Conservation (phyloP, 2,888 invertebrate genomes). For the Auanema freiburgensis region DNA sequence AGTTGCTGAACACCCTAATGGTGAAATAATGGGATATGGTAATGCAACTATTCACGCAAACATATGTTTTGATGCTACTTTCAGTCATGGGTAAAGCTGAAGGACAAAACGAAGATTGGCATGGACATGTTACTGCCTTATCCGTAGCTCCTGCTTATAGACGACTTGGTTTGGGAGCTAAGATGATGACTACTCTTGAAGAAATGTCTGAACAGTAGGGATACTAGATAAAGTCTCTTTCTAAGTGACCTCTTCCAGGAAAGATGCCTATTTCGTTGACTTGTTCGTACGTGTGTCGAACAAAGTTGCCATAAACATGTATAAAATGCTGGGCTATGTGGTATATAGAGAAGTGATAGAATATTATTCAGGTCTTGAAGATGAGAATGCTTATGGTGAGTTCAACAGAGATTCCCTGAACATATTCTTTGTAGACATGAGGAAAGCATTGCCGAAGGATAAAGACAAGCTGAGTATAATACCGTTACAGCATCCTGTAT, state of each 20-base stretch:
- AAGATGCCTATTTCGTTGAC: slow-evolving; percentile 94
- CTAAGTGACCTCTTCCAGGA: slow-evolving; percentile 74
- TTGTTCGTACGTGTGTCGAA: slow-evolving; percentile 97
- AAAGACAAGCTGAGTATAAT: slow-evolving; percentile 86
- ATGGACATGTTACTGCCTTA: slow-evolving; percentile 97
- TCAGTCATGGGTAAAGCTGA: slow-evolving; percentile 98
- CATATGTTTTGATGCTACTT: slow-evolving; percentile 46
- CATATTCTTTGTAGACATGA: slow-evolving; percentile 79
- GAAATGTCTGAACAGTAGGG: slow-evolving; percentile 84
- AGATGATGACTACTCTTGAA: slow-evolving; percentile 90
- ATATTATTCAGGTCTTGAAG: slow-evolving; percentile 95
- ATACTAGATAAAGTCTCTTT: neutral
- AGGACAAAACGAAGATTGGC: slow-evolving; percentile 93
- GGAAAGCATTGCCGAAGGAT: slow-evolving; percentile 93
- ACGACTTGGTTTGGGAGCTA: slow-evolving; percentile 84
- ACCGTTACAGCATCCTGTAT: slow-evolving; percentile 87
- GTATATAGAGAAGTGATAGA: slow-evolving; percentile 93
- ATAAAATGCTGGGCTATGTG: slow-evolving; percentile 81
- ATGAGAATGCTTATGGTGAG: slow-evolving; percentile 96
- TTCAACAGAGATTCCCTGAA: neutral
- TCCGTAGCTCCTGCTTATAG: slow-evolving; percentile 93
- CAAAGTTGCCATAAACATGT: slow-evolving; percentile 95
- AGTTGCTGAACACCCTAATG: slow-evolving; percentile 91
- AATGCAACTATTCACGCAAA: slow-evolving; percentile 66
- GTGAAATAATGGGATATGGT: slow-evolving; percentile 99